phyloP scores from a whole-genome alignment of 1,140 invertebrate genomes.

The Drosophila fuyamai region DNA sequence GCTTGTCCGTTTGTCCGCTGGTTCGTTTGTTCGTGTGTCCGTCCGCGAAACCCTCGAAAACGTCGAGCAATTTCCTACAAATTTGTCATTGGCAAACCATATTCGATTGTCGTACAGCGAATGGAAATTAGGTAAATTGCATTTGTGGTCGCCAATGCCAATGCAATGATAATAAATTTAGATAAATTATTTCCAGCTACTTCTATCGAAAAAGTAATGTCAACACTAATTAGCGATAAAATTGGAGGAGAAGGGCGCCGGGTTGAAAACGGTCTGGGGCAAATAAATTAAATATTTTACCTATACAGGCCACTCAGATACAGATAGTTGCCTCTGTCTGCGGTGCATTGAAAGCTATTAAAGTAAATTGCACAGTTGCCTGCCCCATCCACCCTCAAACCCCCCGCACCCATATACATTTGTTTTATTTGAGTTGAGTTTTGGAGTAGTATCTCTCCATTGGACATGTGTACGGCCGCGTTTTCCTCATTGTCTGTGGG shows the following conservation, averaged over 20 bases:
- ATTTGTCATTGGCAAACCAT: constrained; percentile 52
- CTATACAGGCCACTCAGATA: constrained; percentile 61
- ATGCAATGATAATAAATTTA: constrained; percentile 77
- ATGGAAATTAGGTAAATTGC: constrained; percentile 74
- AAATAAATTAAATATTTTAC: constrained; percentile 78
- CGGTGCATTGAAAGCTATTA: constrained; percentile 79
- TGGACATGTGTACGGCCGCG: constrained; percentile 33
- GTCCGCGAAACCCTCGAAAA: constrained; percentile 11
- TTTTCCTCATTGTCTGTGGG: constrained; percentile 54
- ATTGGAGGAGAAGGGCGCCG: neutral
- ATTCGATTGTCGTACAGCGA: constrained; percentile 54
- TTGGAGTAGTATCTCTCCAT: constrained; percentile 27
- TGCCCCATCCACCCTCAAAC: neutral
- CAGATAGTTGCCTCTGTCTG: constrained; percentile 57
- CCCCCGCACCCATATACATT: constrained; percentile 11
- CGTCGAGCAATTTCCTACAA: constrained; percentile 35
- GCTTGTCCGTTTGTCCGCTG: neutral
- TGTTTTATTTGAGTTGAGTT: constrained; percentile 29
- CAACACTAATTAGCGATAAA: constrained; percentile 79
- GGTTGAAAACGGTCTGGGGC: constrained; percentile 43
- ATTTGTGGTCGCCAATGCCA: constrained; percentile 58
- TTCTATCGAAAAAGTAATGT: constrained; percentile 71
- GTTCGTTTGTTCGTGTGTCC: neutral
- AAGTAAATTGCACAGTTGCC: constrained; percentile 72
- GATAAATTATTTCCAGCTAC: constrained; percentile 57